Conservation (phyloP, 1,140 invertebrate genomes). For the Nilaparvata lugens region DNA sequence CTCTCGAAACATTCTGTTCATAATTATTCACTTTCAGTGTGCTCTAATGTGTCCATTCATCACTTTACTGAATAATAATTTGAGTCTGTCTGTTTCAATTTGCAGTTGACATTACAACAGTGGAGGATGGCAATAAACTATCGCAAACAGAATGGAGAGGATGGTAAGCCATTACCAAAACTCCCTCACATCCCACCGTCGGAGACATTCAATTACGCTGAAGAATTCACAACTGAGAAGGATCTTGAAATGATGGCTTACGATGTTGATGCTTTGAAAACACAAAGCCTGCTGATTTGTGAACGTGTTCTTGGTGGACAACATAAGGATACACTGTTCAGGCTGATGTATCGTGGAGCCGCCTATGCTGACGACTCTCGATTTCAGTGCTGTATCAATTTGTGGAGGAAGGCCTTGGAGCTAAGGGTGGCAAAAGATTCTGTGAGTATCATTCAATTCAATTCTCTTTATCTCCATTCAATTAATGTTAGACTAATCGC, state of each 20-base stretch:
- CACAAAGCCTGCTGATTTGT: slow-evolving; percentile 73
- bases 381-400: slow-evolving; percentile 74
- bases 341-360: slow-evolving; percentile 65
- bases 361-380: slow-evolving; percentile 76
- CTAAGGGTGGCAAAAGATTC: slow-evolving; percentile 69
- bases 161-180: slow-evolving; percentile 41
- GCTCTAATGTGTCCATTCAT: too few relatives aligned
- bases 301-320: slow-evolving; percentile 67
- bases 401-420: slow-evolving; percentile 72
- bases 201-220: slow-evolving; percentile 50
- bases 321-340: slow-evolving; percentile 80
- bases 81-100: too few relatives aligned
- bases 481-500: too few relatives aligned
- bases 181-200: slow-evolving; percentile 44
- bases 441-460: slow-evolving; percentile 39
- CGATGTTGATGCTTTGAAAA: slow-evolving; percentile 70
- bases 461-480: too few relatives aligned
- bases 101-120: slow-evolving; percentile 24
- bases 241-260: slow-evolving; percentile 60
- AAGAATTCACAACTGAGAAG: slow-evolving; percentile 58
- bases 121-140: slow-evolving; percentile 25
- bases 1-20: too few relatives aligned
- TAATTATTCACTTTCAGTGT: too few relatives aligned
- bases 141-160: slow-evolving; percentile 21
- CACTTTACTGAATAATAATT: too few relatives aligned